A percentile compares a stretch with the other conserved stretches of the same genome.
phyloP scores from a whole-genome alignment of 2,888 invertebrate genomes.

The Parnassius orleans region DNA sequence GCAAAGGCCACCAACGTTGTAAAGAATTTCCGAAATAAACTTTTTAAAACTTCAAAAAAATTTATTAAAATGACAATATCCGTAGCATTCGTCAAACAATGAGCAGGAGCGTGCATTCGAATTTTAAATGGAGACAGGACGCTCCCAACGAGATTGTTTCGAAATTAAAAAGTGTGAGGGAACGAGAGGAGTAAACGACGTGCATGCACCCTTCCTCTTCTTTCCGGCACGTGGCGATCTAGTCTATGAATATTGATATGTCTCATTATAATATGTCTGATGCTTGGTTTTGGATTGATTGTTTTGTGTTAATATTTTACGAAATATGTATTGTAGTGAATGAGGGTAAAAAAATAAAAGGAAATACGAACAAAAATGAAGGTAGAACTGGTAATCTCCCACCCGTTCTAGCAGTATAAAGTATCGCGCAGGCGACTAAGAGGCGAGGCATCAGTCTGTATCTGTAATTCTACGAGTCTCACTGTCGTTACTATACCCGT shows the following conservation, averaged over 20 bases:
- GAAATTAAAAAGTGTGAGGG: conserved; percentile 46
- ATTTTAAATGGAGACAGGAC: conserved; percentile 46
- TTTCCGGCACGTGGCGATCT: conserved; percentile 48
- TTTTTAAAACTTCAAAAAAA: conserved; percentile 35
- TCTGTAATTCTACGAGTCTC: too few relatives aligned
- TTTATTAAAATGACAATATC: conserved; percentile 47
- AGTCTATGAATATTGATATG: conserved; percentile 50
- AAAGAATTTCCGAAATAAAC: conserved; percentile 27
- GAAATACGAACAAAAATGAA: too few relatives aligned
- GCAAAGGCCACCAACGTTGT: conserved; percentile 42
- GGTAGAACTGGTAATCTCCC: too few relatives aligned
- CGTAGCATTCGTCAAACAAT: conserved; percentile 45
- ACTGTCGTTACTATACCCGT: too few relatives aligned
- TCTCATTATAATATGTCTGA: conserved; percentile 42
- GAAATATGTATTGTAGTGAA: too few relatives aligned
- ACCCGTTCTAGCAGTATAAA: too few relatives aligned
- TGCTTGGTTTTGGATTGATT: conserved; percentile 32
- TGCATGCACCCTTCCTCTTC: conserved; percentile 37
- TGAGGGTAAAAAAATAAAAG: too few relatives aligned
- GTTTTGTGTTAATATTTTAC: conserved; percentile 3
- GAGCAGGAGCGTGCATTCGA: conserved; percentile 46
- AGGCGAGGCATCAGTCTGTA: too few relatives aligned
- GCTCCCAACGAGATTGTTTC: conserved; percentile 45
- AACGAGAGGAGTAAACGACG: conserved; percentile 36
- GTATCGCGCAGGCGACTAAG: too few relatives aligned